These are phyloP conservation scores for Poeciliopsis retropinna DNA, from an alignment of 2,113 vertebrate genomes.

Conservation along the genomic window DNA sequence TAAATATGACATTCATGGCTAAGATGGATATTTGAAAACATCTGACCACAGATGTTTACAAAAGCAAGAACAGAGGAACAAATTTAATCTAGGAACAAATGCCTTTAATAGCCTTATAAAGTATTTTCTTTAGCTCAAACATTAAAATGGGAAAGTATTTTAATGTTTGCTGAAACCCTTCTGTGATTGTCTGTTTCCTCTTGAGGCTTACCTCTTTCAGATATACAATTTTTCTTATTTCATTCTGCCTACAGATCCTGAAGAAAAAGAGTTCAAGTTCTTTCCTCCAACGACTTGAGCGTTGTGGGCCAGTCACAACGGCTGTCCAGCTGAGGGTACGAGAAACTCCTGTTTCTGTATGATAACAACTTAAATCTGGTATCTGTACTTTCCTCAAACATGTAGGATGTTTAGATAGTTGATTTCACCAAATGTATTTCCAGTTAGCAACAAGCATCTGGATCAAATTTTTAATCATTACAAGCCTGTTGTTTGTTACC, in stretches of 20 bases:
- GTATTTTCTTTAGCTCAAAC: conserved; percentile 1
- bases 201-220: background rate
- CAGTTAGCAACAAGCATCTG: background rate
- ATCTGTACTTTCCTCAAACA: background rate
- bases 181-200: background rate
- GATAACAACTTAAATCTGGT: background rate
- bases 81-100: conserved; percentile 10
- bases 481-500: conserved; percentile 5
- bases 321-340: conserved; percentile 90
- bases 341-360: background rate
- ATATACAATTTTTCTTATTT: background rate
- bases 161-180: conserved; percentile 10
- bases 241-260: conserved; percentile 77
- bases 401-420: background rate
- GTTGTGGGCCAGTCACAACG: conserved; percentile 86
- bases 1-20: no score
- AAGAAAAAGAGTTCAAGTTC: conserved; percentile 91
- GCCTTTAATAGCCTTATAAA: background rate
- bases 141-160: background rate
- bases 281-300: conserved; percentile 87
- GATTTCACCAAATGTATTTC: background rate
- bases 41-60: no score
- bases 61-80: background rate
- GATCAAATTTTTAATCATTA: conserved; percentile 2
- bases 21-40: no score